Base-by-base conservation (phyloP, 2,113 vertebrate species). In the Zapus hudsonius region DNA sequence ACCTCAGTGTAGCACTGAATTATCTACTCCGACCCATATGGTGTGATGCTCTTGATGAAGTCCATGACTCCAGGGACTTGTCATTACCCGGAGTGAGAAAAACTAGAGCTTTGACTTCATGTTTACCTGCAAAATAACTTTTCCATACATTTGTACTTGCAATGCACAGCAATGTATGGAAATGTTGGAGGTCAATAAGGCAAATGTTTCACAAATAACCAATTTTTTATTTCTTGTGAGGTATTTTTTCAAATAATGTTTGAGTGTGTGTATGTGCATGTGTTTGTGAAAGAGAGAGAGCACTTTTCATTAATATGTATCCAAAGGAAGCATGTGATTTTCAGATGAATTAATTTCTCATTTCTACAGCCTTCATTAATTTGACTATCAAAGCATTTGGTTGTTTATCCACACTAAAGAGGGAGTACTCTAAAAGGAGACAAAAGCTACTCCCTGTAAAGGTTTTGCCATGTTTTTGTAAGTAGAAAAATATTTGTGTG, bases 311-410 rank as follows among this genome's bases (percentile, higher is more conserved):
- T 87, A 96, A 79, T 84, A 89, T 92, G 83, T 67, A 92, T 93
- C 40, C 81, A 92, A 87, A 95, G 72, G 69, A 88, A 94, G 40
- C 64, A 0, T 87, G 57, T 95, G 78, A 93, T 97, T 97, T 96
- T 95, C 93, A 94, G 82, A 95, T 91, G 64, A 74, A 89, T 94
- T 94, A 87, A 91, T 94, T 94, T 95, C 87, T 92, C 59, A 63
- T 95, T 94, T 95, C 42, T 9, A 85, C 69, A 90, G 91, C 81
- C 95, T 93, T 96, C 93, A 83, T 96, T 93, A 95, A 92, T 96
- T 96, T 96, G 96, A 96, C 96, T 97, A 95, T 97, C 96, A 97
- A 97, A 97, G 95, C 79, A 42, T 86, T 95, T 93, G 84, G 72
- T 96, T 96, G 89, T 97, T 79, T 31, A 73, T 95, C 40, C 57